Base-by-base conservation (phyloP, 2,797 vertebrate genomes). In the Crocidura indochinensis region DNA sequence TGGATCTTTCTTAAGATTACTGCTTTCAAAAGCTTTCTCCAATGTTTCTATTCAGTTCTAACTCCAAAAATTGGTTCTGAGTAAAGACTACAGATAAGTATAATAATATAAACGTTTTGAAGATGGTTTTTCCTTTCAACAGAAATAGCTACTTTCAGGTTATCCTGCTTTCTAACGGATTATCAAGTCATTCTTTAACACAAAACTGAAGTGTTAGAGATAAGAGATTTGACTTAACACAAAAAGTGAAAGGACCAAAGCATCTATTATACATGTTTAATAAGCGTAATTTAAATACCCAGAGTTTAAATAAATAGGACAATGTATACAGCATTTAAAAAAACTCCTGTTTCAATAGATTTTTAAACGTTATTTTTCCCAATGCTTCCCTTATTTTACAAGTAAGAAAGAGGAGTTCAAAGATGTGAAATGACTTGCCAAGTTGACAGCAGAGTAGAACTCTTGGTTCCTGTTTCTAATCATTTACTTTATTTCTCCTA, bases 11-110 rank as follows among this genome's bases (percentile, higher is more conserved):
- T 90, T 62, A 85, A 84, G 24, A 77, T 17, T 12, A n/a, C 67
- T 22, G 19, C 26, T 71, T 78, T 87, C 65, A 88, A 85, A 91
- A 64, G 6, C 5, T 85, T 92, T 93, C 79, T 90, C 60, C 82
- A 62, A 73, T 89, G 31, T 84, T 94, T 84, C 53, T 51, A 72
- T 9, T 92, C 4, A 5, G 47, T 29, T 81, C 29, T 71, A 71
- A 73, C 60, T 84, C 75, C 29, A 68, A 86, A 84, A 9, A 71
- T 31, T 78, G 64, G 22, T 87, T 91, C 49, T 94, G 62, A 19
- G 29, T 44, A 77, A 56, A 91, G 77, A 68, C 20, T 74, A 11
- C 26, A 85, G 47, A 77, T 77, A 44, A 77, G 1, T 60, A 24
- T 71, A 77, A 80, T 26, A 38, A 80, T 69, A 49, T 5, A 80